Evolutionary conservation across 1,140 invertebrate genomes (phyloP).

Genomic region (Portunus trituberculatus): DNA sequence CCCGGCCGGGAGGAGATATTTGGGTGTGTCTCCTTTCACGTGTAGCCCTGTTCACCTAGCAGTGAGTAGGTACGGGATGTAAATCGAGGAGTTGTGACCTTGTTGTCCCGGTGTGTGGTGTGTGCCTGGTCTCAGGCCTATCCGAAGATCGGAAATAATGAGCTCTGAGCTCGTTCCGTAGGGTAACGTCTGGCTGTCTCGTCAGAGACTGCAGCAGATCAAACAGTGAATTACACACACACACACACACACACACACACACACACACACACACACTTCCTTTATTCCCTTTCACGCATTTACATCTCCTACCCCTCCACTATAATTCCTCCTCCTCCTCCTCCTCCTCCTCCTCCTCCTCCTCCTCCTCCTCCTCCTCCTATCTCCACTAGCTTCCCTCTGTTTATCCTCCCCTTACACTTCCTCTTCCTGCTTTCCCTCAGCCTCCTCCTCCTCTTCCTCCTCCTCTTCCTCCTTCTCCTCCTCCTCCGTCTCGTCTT

Average conservation of each 20-base stretch:
- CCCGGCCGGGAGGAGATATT: too few relatives aligned
- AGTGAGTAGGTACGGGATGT: too few relatives aligned
- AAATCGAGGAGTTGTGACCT: too few relatives aligned
- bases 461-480: not conserved
- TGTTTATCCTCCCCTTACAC: not conserved
- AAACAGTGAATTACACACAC: too few relatives aligned
- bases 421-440: not conserved
- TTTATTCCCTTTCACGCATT: not conserved
- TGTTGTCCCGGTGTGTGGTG: too few relatives aligned
- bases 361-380: not conserved
- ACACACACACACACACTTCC: conserved; percentile 22
- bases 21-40: too few relatives aligned
- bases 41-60: too few relatives aligned
- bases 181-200: too few relatives aligned
- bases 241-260: not conserved
- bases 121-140: too few relatives aligned
- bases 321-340: not conserved
- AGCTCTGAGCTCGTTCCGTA: too few relatives aligned
- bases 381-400: not conserved
- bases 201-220: too few relatives aligned
- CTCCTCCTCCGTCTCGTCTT: not conserved
- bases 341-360: not conserved
- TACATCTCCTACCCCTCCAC: not conserved
- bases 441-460: not conserved
- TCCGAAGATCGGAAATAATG: too few relatives aligned